A percentile compares a stretch with the other conserved stretches of the same genome.
phyloP scores from a whole-genome alignment of 2,113 vertebrate genomes.

The Raja brachyura region DNA sequence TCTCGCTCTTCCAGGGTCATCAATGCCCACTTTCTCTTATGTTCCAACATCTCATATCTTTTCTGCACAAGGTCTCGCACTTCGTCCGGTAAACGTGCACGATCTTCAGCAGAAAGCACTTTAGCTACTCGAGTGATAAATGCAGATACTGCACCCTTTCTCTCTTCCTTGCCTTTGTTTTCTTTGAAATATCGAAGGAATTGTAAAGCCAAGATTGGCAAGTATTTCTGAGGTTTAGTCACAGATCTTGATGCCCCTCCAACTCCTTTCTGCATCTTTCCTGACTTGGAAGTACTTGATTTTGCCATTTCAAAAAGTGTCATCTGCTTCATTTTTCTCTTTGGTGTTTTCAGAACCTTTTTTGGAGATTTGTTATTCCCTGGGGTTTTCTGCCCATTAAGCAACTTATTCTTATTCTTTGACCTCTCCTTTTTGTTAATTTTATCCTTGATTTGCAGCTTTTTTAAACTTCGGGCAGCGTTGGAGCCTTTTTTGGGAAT shows the following conservation, averaged over 20 bases:
- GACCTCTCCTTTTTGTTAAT: slow-evolving; percentile 51
- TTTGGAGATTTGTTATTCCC: slow-evolving; percentile 66
- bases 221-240: slow-evolving; percentile 76
- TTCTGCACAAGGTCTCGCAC: slow-evolving; percentile 75
- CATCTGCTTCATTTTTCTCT: slow-evolving; percentile 94
- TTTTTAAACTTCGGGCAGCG: slow-evolving; percentile 54
- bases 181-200: slow-evolving; percentile 90
- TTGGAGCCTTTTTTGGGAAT: slow-evolving; percentile 58
- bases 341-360: slow-evolving; percentile 72
- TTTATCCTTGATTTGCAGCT: slow-evolving; percentile 35
- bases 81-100: slow-evolving; percentile 81
- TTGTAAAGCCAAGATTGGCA: slow-evolving; percentile 83
- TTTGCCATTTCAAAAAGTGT: slow-evolving; percentile 88
- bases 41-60: slow-evolving; percentile 81
- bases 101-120: slow-evolving; percentile 75
- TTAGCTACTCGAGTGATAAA: slow-evolving; percentile 84
- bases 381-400: slow-evolving; percentile 68
- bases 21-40: slow-evolving; percentile 79
- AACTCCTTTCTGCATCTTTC: slow-evolving; percentile 61
- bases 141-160: slow-evolving; percentile 77
- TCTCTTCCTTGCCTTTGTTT: slow-evolving; percentile 85
- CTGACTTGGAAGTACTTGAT: slow-evolving; percentile 63
- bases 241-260: slow-evolving; percentile 60
- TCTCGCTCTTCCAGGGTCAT: slow-evolving; percentile 85
- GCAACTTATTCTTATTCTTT: slow-evolving; percentile 59